phyloP scores from a whole-genome alignment of 2,113 vertebrate species.

The Morone saxatilis region DNA sequence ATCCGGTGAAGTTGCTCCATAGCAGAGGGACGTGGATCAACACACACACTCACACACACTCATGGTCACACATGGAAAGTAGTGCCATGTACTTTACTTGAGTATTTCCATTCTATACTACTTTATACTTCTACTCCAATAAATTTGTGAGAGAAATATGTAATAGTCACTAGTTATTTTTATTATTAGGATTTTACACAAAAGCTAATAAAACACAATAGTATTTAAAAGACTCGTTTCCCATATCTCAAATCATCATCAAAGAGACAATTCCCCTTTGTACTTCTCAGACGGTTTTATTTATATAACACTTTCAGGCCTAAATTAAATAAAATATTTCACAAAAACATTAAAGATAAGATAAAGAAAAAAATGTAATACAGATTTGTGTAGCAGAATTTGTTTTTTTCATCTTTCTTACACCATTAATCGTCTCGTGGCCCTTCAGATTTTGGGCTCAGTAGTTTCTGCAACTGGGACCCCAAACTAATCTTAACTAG shows the following conservation, averaged over 20 bases:
- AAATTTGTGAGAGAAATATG: neutral
- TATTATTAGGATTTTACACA: neutral
- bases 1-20: constrained; percentile 49
- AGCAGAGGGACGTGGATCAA: neutral
- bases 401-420: neutral
- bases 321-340: neutral
- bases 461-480: neutral
- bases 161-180: no score
- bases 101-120: neutral
- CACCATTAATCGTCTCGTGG: neutral
- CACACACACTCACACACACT: neutral
- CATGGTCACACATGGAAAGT: neutral
- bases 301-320: neutral
- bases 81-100: neutral
- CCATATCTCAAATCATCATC: no score
- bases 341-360: neutral
- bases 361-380: neutral
- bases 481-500: neutral
- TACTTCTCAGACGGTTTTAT: neutral
- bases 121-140: neutral
- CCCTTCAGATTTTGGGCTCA: neutral
- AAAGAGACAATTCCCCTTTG: neutral
- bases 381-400: neutral
- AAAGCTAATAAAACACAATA: neutral
- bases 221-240: neutral